Conservation (phyloP, 2,797 vertebrate genomes). For the Lerista edwardsae region DNA sequence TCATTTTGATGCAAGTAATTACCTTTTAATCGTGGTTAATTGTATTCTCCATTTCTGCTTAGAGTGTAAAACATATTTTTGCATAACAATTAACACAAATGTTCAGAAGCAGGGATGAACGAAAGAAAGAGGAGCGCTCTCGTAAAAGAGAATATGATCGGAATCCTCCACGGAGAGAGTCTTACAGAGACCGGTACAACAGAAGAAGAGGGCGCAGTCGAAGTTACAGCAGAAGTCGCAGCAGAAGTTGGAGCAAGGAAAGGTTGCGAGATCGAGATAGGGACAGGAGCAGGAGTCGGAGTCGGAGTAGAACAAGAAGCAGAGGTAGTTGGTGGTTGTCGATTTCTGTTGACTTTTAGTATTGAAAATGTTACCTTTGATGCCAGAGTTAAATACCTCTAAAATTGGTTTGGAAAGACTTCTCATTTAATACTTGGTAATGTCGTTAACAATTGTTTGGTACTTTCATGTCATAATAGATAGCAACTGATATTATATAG, state of each 20-base stretch:
- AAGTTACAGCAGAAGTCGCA: constrained; percentile 93
- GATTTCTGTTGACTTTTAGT: background rate
- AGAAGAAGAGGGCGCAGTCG: constrained; percentile 91
- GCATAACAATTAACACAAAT: background rate
- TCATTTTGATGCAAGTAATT: background rate
- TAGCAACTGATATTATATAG: no score
- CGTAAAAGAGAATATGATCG: constrained; percentile 96
- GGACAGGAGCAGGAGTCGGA: constrained; percentile 87
- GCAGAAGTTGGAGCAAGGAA: constrained; percentile 96
- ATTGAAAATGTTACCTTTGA: background rate
- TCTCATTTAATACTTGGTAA: no score
- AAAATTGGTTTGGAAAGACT: no score
- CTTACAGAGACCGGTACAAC: constrained; percentile 94
- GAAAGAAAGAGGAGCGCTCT: constrained; percentile 94
- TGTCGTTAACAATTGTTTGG: no score
- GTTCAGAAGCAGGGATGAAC: constrained; percentile 91
- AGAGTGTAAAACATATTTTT: background rate
- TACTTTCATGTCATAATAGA: no score
- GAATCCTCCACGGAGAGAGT: constrained; percentile 90
- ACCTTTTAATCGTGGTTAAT: background rate
- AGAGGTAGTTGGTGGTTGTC: constrained; percentile 77
- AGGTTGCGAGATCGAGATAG: constrained; percentile 88
- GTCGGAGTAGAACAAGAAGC: constrained; percentile 86
- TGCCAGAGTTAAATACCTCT: background rate
- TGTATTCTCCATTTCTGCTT: background rate